These are phyloP conservation scores for Epizoanthus fatuus DNA, from an alignment of 92 coral and sea anemone species.

Conservation along the genomic window DNA sequence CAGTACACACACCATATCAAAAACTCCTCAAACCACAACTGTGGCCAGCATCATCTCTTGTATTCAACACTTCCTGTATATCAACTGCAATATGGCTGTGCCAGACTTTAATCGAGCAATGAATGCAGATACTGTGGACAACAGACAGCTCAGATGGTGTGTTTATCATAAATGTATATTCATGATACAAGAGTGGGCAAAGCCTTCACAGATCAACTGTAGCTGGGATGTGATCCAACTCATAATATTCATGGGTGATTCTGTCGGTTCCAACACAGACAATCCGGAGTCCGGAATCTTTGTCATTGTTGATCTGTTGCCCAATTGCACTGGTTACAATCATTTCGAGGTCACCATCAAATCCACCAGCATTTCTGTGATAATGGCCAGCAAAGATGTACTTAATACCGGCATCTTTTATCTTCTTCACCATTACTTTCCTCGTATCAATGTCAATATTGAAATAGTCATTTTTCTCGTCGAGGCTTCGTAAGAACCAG, in stretches of 20 bases:
- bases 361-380: constrained; percentile 98
- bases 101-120: no score
- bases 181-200: background rate
- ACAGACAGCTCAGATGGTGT: background rate
- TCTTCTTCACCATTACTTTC: constrained; percentile 74
- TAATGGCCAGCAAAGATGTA: constrained; percentile 99
- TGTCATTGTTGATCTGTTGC: constrained; percentile 90
- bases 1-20: no score
- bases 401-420: constrained; percentile 90
- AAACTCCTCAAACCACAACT: no score
- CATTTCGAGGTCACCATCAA: constrained; percentile 92
- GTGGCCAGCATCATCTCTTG: no score
- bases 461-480: constrained; percentile 87
- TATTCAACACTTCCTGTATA: no score
- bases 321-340: constrained; percentile 98
- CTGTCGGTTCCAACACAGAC: constrained; percentile 80
- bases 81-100: no score
- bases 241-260: constrained; percentile 88
- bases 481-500: constrained; percentile 81
- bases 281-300: constrained; percentile 94
- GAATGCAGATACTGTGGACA: background rate
- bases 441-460: constrained; percentile 77
- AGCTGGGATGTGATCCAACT: constrained; percentile 88
- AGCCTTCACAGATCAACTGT: constrained; percentile 55
- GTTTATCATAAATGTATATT: background rate